Conservation (phyloP, 2,888 invertebrate genomes). For the Melitaea athalia region DNA sequence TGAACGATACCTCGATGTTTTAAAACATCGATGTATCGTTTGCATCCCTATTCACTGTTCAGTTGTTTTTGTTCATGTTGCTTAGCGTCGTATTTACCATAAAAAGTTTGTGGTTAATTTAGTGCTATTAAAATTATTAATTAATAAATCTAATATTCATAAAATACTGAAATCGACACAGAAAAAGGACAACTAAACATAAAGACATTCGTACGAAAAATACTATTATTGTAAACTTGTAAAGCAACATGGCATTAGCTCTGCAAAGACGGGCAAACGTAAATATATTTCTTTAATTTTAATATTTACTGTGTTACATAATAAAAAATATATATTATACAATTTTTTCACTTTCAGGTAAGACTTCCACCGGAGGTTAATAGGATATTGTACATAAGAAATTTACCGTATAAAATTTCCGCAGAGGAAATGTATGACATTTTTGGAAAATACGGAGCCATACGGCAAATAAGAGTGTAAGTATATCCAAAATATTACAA, state of each 20-base stretch:
- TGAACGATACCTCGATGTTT: too few relatives aligned
- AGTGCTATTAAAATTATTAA: too few relatives aligned
- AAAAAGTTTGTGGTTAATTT: too few relatives aligned
- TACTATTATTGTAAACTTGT: background rate
- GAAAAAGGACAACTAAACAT: too few relatives aligned
- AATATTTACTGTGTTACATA: background rate
- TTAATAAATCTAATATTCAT: too few relatives aligned
- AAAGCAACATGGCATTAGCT: conserved; percentile 84
- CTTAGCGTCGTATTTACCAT: too few relatives aligned
- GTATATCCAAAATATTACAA: conserved; percentile 52
- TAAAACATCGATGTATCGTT: too few relatives aligned
- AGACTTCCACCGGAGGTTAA: conserved; percentile 99
- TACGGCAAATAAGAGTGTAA: conserved; percentile 98
- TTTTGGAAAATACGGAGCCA: conserved; percentile 99
- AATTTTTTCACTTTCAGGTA: conserved; percentile 78
- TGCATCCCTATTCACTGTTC: too few relatives aligned
- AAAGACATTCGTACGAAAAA: too few relatives aligned
- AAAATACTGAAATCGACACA: background rate
- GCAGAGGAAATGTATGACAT: conserved; percentile 99
- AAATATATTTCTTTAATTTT: conserved; percentile 57
- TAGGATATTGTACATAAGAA: conserved; percentile 96
- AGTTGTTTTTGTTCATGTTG: too few relatives aligned
- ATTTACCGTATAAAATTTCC: conserved; percentile 99
- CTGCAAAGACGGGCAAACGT: conserved; percentile 89
- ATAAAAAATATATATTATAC: background rate